A percentile compares a stretch with the other conserved stretches of the same genome.
Conservation (phyloP, 2,888 invertebrate species). For the Leptinotarsa rubiginosa region DNA sequence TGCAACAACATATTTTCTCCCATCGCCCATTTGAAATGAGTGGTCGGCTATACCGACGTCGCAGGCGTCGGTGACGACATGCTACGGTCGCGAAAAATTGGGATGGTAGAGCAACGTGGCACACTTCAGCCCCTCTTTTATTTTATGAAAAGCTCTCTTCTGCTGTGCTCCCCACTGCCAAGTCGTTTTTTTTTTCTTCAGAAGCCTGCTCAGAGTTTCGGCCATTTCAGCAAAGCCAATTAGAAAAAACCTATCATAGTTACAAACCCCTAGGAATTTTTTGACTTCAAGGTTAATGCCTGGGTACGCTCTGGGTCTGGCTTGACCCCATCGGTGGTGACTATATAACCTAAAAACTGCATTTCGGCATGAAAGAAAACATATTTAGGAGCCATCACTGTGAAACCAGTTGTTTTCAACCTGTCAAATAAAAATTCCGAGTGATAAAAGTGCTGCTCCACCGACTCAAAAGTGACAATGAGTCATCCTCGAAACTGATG, state of each 20-base stretch:
- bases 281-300: not conserved
- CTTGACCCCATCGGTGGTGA: not conserved
- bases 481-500: no score
- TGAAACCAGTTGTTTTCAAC: no score
- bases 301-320: not conserved
- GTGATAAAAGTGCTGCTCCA: no score
- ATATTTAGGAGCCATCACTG: not conserved
- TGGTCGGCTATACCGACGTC: not conserved
- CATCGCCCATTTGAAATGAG: not conserved
- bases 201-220: not conserved
- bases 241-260: not conserved
- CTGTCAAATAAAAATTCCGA: no score
- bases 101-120: not conserved
- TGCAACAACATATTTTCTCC: no score
- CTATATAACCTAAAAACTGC: not conserved
- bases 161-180: not conserved
- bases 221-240: not conserved
- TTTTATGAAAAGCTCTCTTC: not conserved
- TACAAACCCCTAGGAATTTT: not conserved
- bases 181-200: not conserved
- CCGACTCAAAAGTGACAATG: no score
- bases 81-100: not conserved
- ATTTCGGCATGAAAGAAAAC: conserved; percentile 9
- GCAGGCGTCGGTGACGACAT: not conserved
- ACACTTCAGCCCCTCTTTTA: no score